phyloP scores from a whole-genome alignment of 1,140 invertebrate species.

The Mercenaria mercenaria region DNA sequence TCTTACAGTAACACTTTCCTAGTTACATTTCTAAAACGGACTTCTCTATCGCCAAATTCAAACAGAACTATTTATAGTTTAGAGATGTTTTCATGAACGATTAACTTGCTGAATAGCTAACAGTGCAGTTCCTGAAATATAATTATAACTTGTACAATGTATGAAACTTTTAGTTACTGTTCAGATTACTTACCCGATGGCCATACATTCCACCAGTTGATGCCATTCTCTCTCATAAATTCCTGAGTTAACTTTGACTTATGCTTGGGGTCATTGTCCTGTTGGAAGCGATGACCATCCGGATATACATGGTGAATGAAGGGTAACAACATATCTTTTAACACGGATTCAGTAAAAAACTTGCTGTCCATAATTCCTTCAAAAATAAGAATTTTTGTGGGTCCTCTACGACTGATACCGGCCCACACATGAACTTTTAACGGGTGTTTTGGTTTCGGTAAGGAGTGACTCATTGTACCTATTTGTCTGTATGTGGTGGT shows the following conservation, averaged over 20 bases:
- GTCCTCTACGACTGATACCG: slow-evolving; percentile 12
- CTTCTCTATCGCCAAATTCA: too few species aligned
- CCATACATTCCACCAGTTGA: slow-evolving; percentile 51
- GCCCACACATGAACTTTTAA: slow-evolving; percentile 38
- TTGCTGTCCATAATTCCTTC: slow-evolving; percentile 27
- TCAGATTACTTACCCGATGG: slow-evolving; percentile 45
- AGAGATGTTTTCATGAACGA: too few species aligned
- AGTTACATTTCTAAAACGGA: too few species aligned
- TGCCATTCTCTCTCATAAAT: slow-evolving; percentile 39
- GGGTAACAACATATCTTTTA: not conserved
- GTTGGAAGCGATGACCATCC: slow-evolving; percentile 35
- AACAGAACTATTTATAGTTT: too few species aligned
- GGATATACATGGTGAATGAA: slow-evolving; percentile 3
- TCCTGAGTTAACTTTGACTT: not conserved
- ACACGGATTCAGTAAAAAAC: not conserved
- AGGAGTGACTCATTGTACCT: not conserved
- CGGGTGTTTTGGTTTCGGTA: slow-evolving; percentile 19
- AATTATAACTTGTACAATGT: too few species aligned
- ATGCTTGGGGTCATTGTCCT: slow-evolving; percentile 57
- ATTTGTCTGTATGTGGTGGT: not conserved
- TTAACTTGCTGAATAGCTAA: too few species aligned
- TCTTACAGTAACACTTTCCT: too few species aligned
- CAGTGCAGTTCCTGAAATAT: too few species aligned
- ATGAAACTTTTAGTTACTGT: too few species aligned
- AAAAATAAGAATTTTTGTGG: slow-evolving; percentile 39